phyloP scores from a whole-genome alignment of 1,140 invertebrate genomes.

The Drosophila carrolli region DNA sequence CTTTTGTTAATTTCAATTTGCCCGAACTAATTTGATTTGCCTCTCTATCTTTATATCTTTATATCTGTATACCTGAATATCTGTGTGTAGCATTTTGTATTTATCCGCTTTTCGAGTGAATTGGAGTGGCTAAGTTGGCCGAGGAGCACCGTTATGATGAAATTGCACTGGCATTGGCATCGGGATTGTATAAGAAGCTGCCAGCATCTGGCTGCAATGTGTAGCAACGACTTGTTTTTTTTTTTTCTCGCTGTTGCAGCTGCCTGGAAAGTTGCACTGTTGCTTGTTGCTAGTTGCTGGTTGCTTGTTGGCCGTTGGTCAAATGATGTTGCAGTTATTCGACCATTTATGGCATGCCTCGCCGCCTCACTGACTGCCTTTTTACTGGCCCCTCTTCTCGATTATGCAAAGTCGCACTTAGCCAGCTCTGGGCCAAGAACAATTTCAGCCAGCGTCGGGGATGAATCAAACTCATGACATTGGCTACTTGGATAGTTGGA shows the following conservation, averaged over 20 bases:
- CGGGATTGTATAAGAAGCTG: conserved; percentile 51
- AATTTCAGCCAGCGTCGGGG: conserved; percentile 3
- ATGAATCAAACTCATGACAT: conserved; percentile 49
- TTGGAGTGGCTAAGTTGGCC: conserved; percentile 6
- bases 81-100: background rate
- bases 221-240: conserved; percentile 47
- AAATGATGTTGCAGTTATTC: conserved; percentile 78
- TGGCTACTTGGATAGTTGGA: conserved; percentile 10
- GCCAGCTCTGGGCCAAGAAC: conserved; percentile 8
- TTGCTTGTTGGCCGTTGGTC: conserved; percentile 57
- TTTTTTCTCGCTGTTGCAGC: conserved; percentile 8
- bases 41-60: background rate
- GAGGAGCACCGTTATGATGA: conserved; percentile 51
- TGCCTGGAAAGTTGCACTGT: conserved; percentile 69
- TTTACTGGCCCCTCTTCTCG: background rate
- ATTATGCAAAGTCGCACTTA: conserved; percentile 3
- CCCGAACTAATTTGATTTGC: conserved; percentile 70
- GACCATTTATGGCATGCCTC: conserved; percentile 74
- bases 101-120: background rate
- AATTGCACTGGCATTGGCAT: conserved; percentile 44
- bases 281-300: conserved; percentile 1
- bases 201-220: conserved; percentile 30
- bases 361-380: conserved; percentile 28
- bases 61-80: no score
- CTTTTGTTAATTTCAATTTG: conserved; percentile 68